A percentile compares a stretch with the other conserved stretches of the same genome.
phyloP scores from a whole-genome alignment of 2,113 vertebrate genomes.

The Corydoras sp. region DNA sequence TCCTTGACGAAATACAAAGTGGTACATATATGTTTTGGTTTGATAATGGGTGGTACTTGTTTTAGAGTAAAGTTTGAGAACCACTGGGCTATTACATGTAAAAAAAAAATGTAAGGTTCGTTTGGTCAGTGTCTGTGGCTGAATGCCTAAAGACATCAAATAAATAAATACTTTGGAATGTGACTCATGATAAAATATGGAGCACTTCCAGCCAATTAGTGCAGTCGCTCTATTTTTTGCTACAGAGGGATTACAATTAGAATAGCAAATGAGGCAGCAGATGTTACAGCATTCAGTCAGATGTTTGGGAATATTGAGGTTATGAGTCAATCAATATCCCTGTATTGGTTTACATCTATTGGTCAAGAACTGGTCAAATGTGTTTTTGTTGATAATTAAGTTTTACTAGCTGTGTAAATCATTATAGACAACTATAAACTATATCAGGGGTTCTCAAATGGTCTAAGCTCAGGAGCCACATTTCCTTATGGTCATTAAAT shows the following conservation, averaged over 20 bases:
- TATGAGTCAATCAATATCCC: slow-evolving; percentile 41
- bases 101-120: slow-evolving; percentile 2
- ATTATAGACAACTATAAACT: background rate
- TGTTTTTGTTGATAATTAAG: too few species aligned
- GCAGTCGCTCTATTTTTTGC: slow-evolving; percentile 37
- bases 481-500: too few species aligned
- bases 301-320: slow-evolving; percentile 46
- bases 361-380: slow-evolving; percentile 25
- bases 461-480: too few species aligned
- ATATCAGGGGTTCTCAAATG: background rate
- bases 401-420: background rate
- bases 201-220: slow-evolving; percentile 43
- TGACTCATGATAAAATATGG: slow-evolving; percentile 37
- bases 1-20: too few species aligned
- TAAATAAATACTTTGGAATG: slow-evolving; percentile 31
- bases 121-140: slow-evolving; percentile 10
- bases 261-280: slow-evolving; percentile 47
- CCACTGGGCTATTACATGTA: background rate
- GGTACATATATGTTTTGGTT: too few species aligned
- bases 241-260: slow-evolving; percentile 47
- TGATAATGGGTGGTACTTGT: too few species aligned
- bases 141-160: slow-evolving; percentile 10
- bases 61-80: slow-evolving; percentile 9
- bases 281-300: slow-evolving; percentile 44
- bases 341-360: slow-evolving; percentile 22